These are phyloP conservation scores for Eulemur mongoz DNA, from an alignment of 2,797 vertebrate species.

Conservation along the genomic window DNA sequence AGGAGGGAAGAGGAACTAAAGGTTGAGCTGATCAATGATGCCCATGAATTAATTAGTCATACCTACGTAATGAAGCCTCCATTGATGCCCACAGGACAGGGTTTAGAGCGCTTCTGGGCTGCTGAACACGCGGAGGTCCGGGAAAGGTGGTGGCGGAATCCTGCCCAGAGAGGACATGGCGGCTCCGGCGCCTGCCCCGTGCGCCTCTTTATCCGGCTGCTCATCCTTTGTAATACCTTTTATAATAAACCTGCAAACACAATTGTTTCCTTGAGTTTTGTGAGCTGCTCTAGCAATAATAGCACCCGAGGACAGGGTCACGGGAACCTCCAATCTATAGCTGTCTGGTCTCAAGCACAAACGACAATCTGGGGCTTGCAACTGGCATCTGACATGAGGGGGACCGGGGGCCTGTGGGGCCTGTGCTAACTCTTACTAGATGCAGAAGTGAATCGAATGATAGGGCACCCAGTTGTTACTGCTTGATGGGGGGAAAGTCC, in stretches of 20 bases:
- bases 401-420: background rate
- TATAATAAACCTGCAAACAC: background rate
- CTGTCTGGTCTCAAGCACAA: background rate
- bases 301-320: too few relatives aligned
- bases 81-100: background rate
- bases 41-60: background rate
- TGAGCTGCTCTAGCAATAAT: background rate
- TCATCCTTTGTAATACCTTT: background rate
- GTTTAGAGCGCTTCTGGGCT: background rate
- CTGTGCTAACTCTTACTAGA: background rate
- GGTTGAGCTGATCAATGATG: background rate
- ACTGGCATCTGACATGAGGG: background rate
- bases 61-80: background rate
- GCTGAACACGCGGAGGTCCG: background rate
- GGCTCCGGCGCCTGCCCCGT: background rate
- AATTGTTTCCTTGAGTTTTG: background rate
- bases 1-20: background rate
- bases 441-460: background rate
- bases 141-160: background rate
- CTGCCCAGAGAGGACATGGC: background rate
- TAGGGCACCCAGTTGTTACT: background rate
- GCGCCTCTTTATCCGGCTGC: background rate
- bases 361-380: background rate
- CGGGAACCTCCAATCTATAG: background rate
- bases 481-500: background rate